Percentiles rank a stretch among this genome's conserved stretches.
Evolutionary conservation across 2,113 vertebrate genomes (phyloP).

Genomic region (Montifringilla adamsi): DNA sequence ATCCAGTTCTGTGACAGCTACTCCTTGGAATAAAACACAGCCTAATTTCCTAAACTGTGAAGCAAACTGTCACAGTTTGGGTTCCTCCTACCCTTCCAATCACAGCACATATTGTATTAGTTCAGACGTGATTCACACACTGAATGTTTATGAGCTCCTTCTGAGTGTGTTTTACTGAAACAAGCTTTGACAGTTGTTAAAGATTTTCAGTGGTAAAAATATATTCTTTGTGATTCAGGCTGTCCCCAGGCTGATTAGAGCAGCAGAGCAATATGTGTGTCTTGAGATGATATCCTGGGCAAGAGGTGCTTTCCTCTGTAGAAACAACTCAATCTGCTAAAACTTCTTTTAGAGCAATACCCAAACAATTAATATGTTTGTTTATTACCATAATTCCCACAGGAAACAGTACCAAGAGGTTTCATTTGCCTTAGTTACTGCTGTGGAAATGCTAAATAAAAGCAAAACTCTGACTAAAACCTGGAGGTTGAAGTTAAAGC

Average conservation of each 20-base stretch:
- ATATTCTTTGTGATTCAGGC: background rate
- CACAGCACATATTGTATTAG: slow-evolving; percentile 11
- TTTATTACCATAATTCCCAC: background rate
- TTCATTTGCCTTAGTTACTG: background rate
- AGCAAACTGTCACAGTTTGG: background rate
- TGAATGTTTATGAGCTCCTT: background rate
- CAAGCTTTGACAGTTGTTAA: background rate
- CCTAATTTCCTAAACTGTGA: background rate
- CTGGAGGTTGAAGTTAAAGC: background rate
- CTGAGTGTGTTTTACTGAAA: background rate
- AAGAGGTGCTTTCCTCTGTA: background rate
- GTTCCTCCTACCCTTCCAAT: background rate
- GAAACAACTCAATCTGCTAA: background rate
- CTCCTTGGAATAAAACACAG: background rate
- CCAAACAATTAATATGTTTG: background rate
- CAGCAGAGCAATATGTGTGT: background rate
- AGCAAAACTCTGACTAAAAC: background rate
- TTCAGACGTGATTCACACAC: background rate
- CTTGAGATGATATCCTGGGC: background rate
- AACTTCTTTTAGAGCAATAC: background rate
- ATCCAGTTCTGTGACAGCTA: background rate
- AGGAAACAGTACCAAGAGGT: background rate
- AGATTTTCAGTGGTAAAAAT: background rate
- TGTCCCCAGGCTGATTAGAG: background rate
- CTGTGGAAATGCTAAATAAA: background rate